Percentiles rank a stretch among this genome's conserved stretches.
These are phyloP conservation scores for Holocentrus rufus DNA, from an alignment of 2,797 vertebrate genomes.

Conservation along the genomic window DNA sequence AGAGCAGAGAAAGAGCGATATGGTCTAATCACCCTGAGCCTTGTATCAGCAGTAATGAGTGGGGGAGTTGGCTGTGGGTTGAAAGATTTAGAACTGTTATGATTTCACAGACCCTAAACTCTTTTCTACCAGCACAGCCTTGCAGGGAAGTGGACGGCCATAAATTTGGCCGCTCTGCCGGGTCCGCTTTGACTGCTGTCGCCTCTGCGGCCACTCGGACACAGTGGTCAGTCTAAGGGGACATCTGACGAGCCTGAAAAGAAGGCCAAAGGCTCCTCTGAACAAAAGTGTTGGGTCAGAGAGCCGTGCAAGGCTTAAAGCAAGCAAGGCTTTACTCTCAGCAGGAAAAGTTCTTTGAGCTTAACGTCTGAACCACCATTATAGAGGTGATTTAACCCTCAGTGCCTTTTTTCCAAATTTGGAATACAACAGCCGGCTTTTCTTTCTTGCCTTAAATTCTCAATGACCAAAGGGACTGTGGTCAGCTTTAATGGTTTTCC, in stretches of 20 bases:
- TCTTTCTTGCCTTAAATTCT: slow-evolving; percentile 16
- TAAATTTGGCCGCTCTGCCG: slow-evolving; percentile 50
- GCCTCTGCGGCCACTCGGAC: slow-evolving; percentile 46
- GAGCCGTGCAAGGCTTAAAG: slow-evolving; percentile 52
- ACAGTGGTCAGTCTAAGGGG: slow-evolving; percentile 52
- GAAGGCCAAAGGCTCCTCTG: slow-evolving; percentile 57
- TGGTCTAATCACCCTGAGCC: slow-evolving; percentile 74
- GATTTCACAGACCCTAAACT: slow-evolving; percentile 70
- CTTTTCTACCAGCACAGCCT: slow-evolving; percentile 45
- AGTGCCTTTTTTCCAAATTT: slow-evolving; percentile 23
- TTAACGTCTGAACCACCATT: slow-evolving; percentile 66
- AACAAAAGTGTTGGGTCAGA: slow-evolving; percentile 65
- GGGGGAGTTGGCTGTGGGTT: slow-evolving; percentile 56
- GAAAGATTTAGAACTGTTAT: slow-evolving; percentile 73
- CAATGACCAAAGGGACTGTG: neutral
- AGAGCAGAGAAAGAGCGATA: slow-evolving; percentile 57
- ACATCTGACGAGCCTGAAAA: slow-evolving; percentile 53
- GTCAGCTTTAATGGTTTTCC: neutral
- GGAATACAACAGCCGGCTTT: slow-evolving; percentile 15
- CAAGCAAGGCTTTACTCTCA: slow-evolving; percentile 65
- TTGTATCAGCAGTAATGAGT: slow-evolving; percentile 70
- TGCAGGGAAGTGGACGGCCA: slow-evolving; percentile 43
- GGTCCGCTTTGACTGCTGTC: slow-evolving; percentile 38
- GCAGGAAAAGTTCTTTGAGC: slow-evolving; percentile 60
- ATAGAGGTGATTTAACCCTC: slow-evolving; percentile 43